Evolutionary conservation across 1,140 invertebrate genomes (phyloP).

Genomic region (Drosophila quadrilineata): DNA sequence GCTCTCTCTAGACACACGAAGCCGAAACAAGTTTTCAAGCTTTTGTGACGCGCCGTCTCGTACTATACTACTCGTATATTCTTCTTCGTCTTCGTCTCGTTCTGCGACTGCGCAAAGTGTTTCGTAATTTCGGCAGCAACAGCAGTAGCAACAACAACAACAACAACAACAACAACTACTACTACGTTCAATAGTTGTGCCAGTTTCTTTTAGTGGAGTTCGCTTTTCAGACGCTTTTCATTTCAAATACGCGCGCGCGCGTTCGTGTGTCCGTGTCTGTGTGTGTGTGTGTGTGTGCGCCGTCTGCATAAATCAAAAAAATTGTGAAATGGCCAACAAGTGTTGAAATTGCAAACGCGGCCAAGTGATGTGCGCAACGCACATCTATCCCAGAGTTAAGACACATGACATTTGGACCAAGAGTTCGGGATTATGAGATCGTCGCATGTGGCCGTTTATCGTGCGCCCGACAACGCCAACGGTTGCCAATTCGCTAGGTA

Average conservation of each 20-base stretch:
- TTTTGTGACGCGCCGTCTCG: constrained; percentile 23
- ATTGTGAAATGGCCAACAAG: constrained; percentile 44
- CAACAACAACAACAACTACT: constrained; percentile 3
- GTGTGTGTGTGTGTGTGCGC: constrained; percentile 2
- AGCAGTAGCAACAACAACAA: constrained; percentile 10
- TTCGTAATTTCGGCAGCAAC: constrained; percentile 60
- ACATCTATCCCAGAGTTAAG: constrained; percentile 30
- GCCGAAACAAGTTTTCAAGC: constrained; percentile 48
- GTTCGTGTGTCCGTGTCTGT: constrained; percentile 1
- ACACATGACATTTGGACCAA: constrained; percentile 30
- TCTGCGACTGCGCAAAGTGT: constrained; percentile 65
- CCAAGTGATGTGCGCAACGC: constrained; percentile 66
- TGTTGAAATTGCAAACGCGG: constrained; percentile 57
- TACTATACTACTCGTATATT: too few species aligned
- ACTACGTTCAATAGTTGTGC: constrained; percentile 47
- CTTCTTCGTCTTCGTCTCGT: too few species aligned
- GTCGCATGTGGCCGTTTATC: constrained; percentile 69
- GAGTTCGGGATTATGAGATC: constrained; percentile 70
- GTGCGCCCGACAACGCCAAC: constrained; percentile 58
- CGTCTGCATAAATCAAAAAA: constrained; percentile 35
- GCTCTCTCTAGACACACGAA: too few species aligned
- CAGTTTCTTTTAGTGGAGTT: constrained; percentile 55
- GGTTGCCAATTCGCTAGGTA: constrained; percentile 52
- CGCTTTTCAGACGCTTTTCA: constrained; percentile 58
- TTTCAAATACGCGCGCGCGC: constrained; percentile 37